phyloP scores from a whole-genome alignment of 2,888 invertebrate species.

The Lymantria dispar region DNA sequence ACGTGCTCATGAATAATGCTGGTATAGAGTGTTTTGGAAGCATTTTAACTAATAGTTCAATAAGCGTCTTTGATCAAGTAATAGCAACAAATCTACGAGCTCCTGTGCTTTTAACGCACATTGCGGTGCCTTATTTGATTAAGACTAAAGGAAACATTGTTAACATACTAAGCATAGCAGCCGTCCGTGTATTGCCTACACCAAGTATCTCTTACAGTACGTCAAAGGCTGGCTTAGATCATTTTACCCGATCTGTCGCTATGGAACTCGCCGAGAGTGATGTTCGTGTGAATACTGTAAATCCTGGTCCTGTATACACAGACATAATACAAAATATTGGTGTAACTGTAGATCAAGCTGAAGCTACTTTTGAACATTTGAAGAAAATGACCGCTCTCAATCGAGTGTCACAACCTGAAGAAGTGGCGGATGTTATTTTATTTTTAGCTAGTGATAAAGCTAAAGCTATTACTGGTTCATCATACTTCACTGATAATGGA shows the following conservation, averaged over 20 bases:
- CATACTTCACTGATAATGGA: constrained; percentile 6
- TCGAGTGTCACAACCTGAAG: constrained; percentile 6
- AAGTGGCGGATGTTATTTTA: constrained; percentile 6
- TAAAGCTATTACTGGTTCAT: constrained; percentile 3
- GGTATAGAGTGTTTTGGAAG: neutral
- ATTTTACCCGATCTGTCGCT: constrained; percentile 93
- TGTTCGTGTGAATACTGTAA: constrained; percentile 6
- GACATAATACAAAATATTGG: neutral
- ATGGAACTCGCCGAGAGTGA: constrained; percentile 87
- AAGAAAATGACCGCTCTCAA: neutral
- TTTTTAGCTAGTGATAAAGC: constrained; percentile 9
- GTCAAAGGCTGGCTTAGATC: constrained; percentile 95
- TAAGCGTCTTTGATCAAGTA: neutral
- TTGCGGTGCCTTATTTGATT: constrained; percentile 90
- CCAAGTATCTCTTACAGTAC: constrained; percentile 91
- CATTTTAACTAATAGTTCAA: neutral
- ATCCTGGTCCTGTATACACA: constrained; percentile 3
- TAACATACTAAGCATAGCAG: constrained; percentile 94
- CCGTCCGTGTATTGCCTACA: constrained; percentile 88
- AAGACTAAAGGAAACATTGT: constrained; percentile 91
- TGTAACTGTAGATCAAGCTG: neutral
- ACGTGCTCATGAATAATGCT: neutral
- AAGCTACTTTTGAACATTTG: neutral
- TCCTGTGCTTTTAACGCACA: neutral
- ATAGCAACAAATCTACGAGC: neutral